Conservation (phyloP, 1,140 invertebrate species). For the Diplogasteroides magnus region DNA sequence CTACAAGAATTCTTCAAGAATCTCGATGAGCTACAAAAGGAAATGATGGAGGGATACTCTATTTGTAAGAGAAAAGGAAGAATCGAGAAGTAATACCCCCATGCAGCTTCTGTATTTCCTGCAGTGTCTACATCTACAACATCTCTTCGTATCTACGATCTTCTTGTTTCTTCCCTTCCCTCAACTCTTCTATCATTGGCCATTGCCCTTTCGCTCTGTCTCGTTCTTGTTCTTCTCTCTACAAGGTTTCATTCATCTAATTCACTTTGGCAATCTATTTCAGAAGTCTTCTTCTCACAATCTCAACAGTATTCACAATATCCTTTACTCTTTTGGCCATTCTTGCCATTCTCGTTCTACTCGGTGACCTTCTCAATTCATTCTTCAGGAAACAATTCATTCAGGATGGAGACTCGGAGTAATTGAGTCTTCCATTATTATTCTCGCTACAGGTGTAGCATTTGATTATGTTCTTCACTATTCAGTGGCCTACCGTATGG, state of each 20-base stretch:
- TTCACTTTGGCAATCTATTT: neutral
- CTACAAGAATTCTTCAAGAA: neutral
- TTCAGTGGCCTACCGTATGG: neutral
- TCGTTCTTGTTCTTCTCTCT: neutral
- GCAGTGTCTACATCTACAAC: neutral
- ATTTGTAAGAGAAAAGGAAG: neutral
- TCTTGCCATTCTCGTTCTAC: neutral
- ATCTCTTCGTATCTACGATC: neutral
- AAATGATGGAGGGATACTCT: neutral
- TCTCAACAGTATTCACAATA: neutral
- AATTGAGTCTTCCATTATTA: neutral
- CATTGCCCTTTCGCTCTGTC: neutral
- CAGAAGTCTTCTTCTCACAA: neutral
- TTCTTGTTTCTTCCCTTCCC: neutral
- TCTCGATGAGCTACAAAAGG: neutral
- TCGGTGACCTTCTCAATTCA: neutral
- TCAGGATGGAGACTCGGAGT: neutral
- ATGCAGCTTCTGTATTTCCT: no score
- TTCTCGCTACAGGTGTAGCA: neutral
- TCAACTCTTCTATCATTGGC: neutral
- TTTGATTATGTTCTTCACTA: conserved; percentile 1
- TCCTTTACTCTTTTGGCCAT: neutral
- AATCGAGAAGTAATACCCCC: no score
- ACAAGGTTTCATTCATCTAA: neutral
- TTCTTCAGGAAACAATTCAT: neutral